Evolutionary conservation across 2,797 vertebrate species (phyloP), one percentile per base, ranked within the genome.

Genomic region (Lagodon rhomboides): DNA sequence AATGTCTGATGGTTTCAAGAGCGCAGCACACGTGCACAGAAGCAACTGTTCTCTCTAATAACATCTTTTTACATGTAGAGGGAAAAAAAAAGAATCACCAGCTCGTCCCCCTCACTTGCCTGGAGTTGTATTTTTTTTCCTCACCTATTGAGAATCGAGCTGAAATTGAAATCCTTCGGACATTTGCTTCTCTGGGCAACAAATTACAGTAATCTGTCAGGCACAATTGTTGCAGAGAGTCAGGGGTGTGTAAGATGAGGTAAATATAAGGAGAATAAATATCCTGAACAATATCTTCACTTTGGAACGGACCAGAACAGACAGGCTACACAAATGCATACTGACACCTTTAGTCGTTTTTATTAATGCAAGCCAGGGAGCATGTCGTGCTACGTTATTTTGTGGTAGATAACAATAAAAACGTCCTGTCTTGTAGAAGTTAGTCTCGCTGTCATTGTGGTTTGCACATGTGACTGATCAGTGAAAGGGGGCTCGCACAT

Each of bases 1-100:
- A 55, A 80, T 76, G 68, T 3, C 13, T 41, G 38, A 63, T 69
- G 46, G 43, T 66, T 85, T 77, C 51, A 53, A 65, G 43, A 73
- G 55, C 15, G 20, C 43, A 27, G 22, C 13, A 22, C 6, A 16
- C 51, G 49, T 59, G 55, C 54, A 78, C 11, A 34, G 38, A 62
- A 15, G 34, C 34, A 75, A 30, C 60, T 20, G 12, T 56, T 59
- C 27, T 66, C 11, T 68, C 12, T 51, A 61, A 67, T 61, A 75
- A 82, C 34, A 12, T 82, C 0, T n/a, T 72, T 67, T 69, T 59
- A 56, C 0, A 68, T 25, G 9, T 22, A 23, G 46, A 60, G 17
- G 13, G 41, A 18, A 11, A 60, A n/a, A 8, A 22, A 47, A 22
- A 3, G 16, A 44, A 15, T 22, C 23, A 22, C 43, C 17, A 59